Evolutionary conservation across 2,888 invertebrate species (phyloP), one percentile per base, ranked within the genome.

Genomic region (Stictocephala bisonia): DNA sequence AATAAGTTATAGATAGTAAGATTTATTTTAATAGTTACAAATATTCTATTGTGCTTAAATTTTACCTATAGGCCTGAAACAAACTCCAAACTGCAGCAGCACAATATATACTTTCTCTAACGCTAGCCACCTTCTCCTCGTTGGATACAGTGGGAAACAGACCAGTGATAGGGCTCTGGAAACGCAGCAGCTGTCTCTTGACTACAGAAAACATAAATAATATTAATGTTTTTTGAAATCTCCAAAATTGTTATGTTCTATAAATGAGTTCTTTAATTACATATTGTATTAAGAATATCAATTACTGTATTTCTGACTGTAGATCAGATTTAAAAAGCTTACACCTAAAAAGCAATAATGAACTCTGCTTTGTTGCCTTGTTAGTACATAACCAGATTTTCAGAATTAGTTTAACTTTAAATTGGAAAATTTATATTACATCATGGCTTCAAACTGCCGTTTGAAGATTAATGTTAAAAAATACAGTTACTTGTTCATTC

Each of bases 51-150:
- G 44, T 18, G 56, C 11, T 35, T 9, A 35, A 35, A 44, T 75
- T 77, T 81, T 84, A 92, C 95, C 93, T 93, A 85, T 98, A 99
- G 6, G 99, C 96, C 85, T 98, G 97, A 83, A 97, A 95, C 56
- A 99, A 87, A 78, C 97, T 94, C 99, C 99, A 99, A 29, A 97
- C 91, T 3, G 97, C 94, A 75, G 95, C 91, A 22, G 98, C 97
- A 88, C 98, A 98, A 83, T 99, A 99, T 79, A 99, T 93, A 84
- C 97, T 97, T 81, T 99, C 99, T 66, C 97, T 89, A 48, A 97
- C 93, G 83, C 96, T 97, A 4, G 93, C 95, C 74, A 93, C 88
- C 81, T 89, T 88, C 73, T 90, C 89, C 81, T 96, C 94, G 69
- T 89, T 90, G 69, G 95, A 93, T 81, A 93, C 83, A 79, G 93